Base-by-base conservation (phyloP, 2,797 vertebrate genomes). In the Clamator glandarius region DNA sequence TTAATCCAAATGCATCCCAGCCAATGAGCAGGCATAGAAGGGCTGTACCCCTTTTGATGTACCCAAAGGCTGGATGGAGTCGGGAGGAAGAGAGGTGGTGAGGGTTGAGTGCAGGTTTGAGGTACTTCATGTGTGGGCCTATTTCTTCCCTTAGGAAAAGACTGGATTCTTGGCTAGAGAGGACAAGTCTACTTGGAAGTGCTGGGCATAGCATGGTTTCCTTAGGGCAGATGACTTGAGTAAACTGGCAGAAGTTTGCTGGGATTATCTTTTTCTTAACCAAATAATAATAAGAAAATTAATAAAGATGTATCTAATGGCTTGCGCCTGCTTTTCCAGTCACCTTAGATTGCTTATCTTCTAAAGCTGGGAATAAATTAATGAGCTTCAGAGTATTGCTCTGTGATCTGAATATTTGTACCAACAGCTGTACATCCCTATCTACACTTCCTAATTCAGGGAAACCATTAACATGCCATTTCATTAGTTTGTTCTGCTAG, bases 121-220 rank as follows among this genome's bases (percentile, higher is more conserved):
- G 75, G 41, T 68, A 58, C n/a, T 90, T 86, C 52, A 42, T 88
- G 76, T 93, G 84, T 73, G 67, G 80, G 59, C 87, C 80, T 79
- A 48, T 80, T 95, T 91, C 91, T 93, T 62, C 89, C 85, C 73
- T 82, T 48, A 64, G 77, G 74, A 88, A 84, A 91, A 80, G 63
- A 19, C 55, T 88, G 67, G n/a, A 82, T 91, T 77, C 77, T 63
- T 90, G 44, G 79, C 67, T 78, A 86, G 87, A 73, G 52, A 62
- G 48, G 33, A 88, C 54, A 82, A 66, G 23, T 39, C 58, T 77
- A 83, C 61, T 88, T 68, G 70, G 74, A 94, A 88, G 41, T 54
- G n/a, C 67, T 89, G 91, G 93, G 70, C 80, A 90, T 15, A 69
- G 36, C 41, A 76, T 2, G 18, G 33, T 79, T 74, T 79, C 85